These are phyloP conservation scores for Centropus bengalensis DNA, from an alignment of 2,113 vertebrate species.

Conservation along the genomic window DNA sequence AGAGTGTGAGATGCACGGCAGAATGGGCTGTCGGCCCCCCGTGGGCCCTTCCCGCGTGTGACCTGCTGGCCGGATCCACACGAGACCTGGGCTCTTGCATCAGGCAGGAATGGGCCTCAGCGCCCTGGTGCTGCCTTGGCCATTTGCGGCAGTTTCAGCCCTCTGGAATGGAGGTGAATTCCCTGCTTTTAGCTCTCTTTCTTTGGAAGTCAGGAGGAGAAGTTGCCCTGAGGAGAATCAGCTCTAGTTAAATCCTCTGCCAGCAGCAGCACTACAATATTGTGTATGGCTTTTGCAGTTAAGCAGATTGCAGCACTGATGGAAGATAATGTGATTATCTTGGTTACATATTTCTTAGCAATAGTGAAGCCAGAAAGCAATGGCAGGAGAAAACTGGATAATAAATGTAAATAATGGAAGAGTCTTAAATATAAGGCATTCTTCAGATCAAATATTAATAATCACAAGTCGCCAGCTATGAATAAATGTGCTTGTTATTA, in stretches of 20 bases:
- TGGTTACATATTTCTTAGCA: constrained; percentile 24
- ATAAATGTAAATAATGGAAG: constrained; percentile 30
- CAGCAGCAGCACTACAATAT: not conserved
- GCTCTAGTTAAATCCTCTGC: constrained; percentile 13
- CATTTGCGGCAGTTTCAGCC: not conserved
- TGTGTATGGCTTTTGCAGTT: constrained; percentile 18
- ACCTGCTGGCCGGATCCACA: not conserved
- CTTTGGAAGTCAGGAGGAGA: not conserved
- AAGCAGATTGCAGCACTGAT: constrained; percentile 11
- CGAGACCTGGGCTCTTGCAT: not conserved
- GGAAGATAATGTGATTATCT: constrained; percentile 29
- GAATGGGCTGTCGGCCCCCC: not conserved
- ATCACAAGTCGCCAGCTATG: constrained; percentile 27
- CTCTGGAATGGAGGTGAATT: not conserved
- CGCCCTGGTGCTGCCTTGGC: not conserved
- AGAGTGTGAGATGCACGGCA: not conserved
- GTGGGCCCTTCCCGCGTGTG: not conserved
- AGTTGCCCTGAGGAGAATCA: not conserved
- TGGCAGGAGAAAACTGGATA: constrained; percentile 28
- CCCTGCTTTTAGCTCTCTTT: not conserved
- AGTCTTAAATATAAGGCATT: constrained; percentile 27
- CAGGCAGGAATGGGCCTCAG: not conserved
- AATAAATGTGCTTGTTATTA: constrained; percentile 51
- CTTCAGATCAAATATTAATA: constrained; percentile 64
- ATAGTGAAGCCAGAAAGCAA: not conserved